Evolutionary conservation across 2,888 invertebrate genomes (phyloP).

Genomic region (Panzeria rudis): DNA sequence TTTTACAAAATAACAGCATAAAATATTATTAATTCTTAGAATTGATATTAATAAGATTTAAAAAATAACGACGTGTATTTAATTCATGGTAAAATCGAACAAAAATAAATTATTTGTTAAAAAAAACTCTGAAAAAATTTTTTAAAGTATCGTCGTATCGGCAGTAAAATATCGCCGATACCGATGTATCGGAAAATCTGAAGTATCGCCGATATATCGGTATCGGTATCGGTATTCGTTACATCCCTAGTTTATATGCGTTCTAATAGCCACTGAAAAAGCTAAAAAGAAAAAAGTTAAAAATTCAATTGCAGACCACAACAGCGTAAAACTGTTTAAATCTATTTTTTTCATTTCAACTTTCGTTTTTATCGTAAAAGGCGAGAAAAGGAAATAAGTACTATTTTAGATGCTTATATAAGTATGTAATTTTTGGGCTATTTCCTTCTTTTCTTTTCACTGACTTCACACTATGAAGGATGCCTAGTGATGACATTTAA

Average conservation of each 20-base stretch:
- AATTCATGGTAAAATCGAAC: too few relatives aligned
- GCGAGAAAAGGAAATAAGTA: neutral
- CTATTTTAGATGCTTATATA: constrained; percentile 26
- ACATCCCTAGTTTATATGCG: neutral
- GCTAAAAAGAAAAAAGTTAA: constrained; percentile 20
- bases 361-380: neutral
- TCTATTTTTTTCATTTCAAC: constrained; percentile 16
- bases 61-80: too few relatives aligned
- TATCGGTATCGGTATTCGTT: too few relatives aligned
- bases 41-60: too few relatives aligned
- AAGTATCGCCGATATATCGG: too few relatives aligned
- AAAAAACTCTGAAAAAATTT: too few relatives aligned
- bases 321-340: constrained; percentile 54
- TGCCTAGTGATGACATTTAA: neutral
- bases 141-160: too few relatives aligned
- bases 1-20: too few relatives aligned
- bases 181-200: too few relatives aligned
- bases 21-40: too few relatives aligned
- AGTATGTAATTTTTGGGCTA: neutral
- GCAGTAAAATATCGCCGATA: too few relatives aligned
- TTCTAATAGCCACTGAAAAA: constrained; percentile 9
- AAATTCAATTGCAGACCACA: constrained; percentile 50
- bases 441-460: neutral
- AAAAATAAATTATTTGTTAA: too few relatives aligned
- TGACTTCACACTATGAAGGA: constrained; percentile 8